Conservation (phyloP, 2,888 invertebrate species). For the Leptopterna dolabrata region DNA sequence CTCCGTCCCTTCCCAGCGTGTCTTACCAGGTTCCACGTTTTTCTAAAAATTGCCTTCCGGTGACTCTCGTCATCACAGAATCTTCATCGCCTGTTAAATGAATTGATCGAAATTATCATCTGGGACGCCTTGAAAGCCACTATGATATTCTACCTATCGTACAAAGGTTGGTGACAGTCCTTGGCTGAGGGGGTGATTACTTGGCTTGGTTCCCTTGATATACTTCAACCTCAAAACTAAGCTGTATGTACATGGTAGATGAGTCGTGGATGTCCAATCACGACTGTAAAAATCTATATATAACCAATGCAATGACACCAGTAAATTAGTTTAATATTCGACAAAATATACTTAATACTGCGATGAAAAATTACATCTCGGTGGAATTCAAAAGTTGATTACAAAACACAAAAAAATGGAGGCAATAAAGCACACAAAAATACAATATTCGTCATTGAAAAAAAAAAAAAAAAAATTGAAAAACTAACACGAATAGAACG, state of each 20-base stretch:
- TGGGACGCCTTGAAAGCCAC: not conserved
- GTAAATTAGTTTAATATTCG: not conserved
- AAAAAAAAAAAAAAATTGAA: not conserved
- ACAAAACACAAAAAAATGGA: not conserved
- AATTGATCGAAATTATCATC: not conserved
- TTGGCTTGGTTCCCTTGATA: conserved; percentile 20
- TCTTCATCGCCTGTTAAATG: no score
- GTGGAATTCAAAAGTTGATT: not conserved
- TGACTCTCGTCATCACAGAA: no score
- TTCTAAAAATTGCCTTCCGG: no score
- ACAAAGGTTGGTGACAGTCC: conserved; percentile 27
- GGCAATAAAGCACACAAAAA: not conserved
- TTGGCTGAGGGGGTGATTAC: conserved; percentile 25
- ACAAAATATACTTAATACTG: not conserved
- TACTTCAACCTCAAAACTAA: not conserved
- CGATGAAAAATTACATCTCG: not conserved
- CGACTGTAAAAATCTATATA: not conserved
- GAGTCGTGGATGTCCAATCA: conserved; percentile 1
- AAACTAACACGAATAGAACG: not conserved
- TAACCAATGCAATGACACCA: not conserved
- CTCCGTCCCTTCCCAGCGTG: no score
- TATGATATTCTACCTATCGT: not conserved
- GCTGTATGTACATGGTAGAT: not conserved
- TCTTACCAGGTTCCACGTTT: no score
- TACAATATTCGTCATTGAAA: not conserved